Conservation (phyloP, 2,888 invertebrate genomes). For the Trachelus iudaicus region DNA sequence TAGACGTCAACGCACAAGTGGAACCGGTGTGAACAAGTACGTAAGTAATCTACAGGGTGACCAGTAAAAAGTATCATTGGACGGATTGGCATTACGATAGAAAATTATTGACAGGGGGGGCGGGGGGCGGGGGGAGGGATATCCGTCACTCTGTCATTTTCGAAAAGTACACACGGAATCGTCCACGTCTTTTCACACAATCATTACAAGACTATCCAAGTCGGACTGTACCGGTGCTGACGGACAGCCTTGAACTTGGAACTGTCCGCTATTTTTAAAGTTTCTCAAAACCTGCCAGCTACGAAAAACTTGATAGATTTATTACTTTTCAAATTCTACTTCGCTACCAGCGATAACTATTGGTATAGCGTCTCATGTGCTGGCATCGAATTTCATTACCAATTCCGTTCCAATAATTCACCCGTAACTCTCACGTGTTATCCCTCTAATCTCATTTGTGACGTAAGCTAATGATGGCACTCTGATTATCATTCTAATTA, state of each 20-base stretch:
- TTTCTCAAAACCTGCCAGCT: neutral
- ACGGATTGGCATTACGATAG: neutral
- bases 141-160: neutral
- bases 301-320: neutral
- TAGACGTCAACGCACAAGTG: neutral
- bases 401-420: neutral
- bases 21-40: neutral
- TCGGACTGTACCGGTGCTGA: neutral
- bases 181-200: neutral
- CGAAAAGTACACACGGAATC: neutral
- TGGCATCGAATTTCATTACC: too few species aligned
- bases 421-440: neutral
- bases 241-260: neutral
- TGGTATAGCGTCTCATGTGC: too few species aligned
- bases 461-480: neutral
- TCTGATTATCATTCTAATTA: neutral
- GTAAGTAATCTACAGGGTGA: neutral
- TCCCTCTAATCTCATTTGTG: neutral
- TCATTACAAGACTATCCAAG: neutral
- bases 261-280: neutral
- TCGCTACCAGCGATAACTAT: too few species aligned
- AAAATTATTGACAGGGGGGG: neutral
- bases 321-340: neutral
- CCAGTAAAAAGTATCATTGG: neutral
- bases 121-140: accelerated